Conservation (phyloP, 1,140 invertebrate genomes). For the Ganaspis sp. region DNA sequence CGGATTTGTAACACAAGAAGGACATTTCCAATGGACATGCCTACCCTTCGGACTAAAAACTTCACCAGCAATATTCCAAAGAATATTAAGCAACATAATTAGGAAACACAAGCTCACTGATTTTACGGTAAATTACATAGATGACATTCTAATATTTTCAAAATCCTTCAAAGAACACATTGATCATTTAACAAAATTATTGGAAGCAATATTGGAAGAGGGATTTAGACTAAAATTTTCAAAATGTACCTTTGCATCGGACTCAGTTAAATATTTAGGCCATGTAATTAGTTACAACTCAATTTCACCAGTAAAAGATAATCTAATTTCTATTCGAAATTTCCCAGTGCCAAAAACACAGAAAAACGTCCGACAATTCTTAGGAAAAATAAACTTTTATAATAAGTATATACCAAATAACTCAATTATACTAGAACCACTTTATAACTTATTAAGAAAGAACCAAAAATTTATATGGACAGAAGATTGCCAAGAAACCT, state of each 20-base stretch:
- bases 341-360: neutral
- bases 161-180: constrained; percentile 61
- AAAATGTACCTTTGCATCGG: constrained; percentile 31
- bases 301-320: constrained; percentile 42
- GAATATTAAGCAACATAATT: constrained; percentile 52
- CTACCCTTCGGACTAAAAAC: no score
- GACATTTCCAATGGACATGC: no score
- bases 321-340: constrained; percentile 48
- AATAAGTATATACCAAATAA: constrained; percentile 36
- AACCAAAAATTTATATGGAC: constrained; percentile 41
- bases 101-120: constrained; percentile 58
- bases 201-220: constrained; percentile 17
- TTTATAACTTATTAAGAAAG: constrained; percentile 45
- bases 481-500: constrained; percentile 36
- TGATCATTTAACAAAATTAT: constrained; percentile 22
- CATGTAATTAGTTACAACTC: constrained; percentile 36
- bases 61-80: no score
- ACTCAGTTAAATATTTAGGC: constrained; percentile 30
- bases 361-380: constrained; percentile 19
- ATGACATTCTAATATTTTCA: constrained; percentile 65
- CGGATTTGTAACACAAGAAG: constrained; percentile 58
- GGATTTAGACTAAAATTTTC: constrained; percentile 32
- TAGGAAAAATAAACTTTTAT: constrained; percentile 36
- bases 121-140: constrained; percentile 58
- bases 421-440: constrained; percentile 36